These are phyloP conservation scores for Umimayanthus chanpuru DNA, from an alignment of 92 coral and sea anemone genomes.

Conservation along the genomic window DNA sequence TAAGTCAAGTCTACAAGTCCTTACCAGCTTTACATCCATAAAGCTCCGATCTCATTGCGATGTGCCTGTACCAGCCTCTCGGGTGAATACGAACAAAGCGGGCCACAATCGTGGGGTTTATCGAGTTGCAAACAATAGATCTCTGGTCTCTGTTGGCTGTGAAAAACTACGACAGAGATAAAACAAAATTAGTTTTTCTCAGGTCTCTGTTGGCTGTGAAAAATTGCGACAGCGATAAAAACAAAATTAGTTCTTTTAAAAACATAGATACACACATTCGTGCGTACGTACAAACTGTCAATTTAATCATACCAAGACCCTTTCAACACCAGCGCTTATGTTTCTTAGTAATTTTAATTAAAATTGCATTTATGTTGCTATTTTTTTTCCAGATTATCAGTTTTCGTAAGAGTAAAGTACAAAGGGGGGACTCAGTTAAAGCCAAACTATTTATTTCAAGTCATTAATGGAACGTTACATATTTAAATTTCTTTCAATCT, in stretches of 20 bases:
- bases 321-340: no score
- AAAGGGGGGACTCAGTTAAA: no score
- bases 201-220: constrained; percentile 44
- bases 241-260: neutral
- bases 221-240: neutral
- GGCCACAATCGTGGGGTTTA: constrained; percentile 25
- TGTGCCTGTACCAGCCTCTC: constrained; percentile 46
- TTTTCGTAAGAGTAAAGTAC: no score
- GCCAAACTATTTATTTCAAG: no score
- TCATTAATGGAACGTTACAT: no score
- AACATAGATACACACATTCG: neutral
- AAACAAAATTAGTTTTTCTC: neutral
- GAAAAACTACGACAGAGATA: constrained; percentile 17
- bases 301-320: no score
- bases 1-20: neutral
- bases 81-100: constrained; percentile 45
- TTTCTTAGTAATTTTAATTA: no score
- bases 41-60: constrained; percentile 38
- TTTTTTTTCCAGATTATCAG: no score
- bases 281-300: neutral
- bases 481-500: no score
- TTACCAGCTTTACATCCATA: constrained; percentile 48
- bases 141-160: constrained; percentile 42
- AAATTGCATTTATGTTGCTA: neutral
- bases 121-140: constrained; percentile 36